Evolutionary conservation across 2,797 vertebrate species (phyloP).

Genomic region (Coregonus sp.): DNA sequence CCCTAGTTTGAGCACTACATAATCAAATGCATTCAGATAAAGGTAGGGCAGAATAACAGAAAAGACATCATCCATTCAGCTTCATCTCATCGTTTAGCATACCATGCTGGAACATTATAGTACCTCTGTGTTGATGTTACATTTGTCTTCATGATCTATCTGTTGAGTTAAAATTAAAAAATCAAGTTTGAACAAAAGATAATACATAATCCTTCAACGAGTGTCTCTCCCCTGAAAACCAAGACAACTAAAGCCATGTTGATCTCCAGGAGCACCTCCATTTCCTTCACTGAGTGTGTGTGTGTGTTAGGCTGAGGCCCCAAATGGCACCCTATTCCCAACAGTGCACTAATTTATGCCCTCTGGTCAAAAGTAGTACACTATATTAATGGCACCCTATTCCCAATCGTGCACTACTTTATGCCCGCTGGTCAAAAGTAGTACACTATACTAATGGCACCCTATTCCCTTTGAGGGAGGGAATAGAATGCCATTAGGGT

Average conservation of each 20-base stretch:
- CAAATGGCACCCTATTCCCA: slow-evolving; percentile 36
- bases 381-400: slow-evolving; percentile 3
- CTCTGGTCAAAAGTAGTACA: no score
- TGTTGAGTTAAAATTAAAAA: neutral
- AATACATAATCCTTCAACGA: no score
- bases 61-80: slow-evolving; percentile 7
- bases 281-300: slow-evolving; percentile 36
- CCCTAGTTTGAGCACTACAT: slow-evolving; percentile 54
- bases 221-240: neutral
- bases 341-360: neutral
- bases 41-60: slow-evolving; percentile 43
- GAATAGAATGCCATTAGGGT: neutral
- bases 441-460: no score
- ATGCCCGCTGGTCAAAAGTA: no score
- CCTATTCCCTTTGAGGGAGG: neutral
- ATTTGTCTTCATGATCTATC: neutral
- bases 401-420: neutral
- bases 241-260: neutral
- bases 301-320: slow-evolving; percentile 28
- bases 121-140: neutral
- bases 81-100: neutral
- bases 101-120: neutral
- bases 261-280: slow-evolving; percentile 1
- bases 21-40: slow-evolving; percentile 66
- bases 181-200: neutral